A percentile compares a stretch with the other conserved stretches of the same genome.
Evolutionary conservation across 2,113 vertebrate species (phyloP).

Genomic region (Toxotes chatareus): DNA sequence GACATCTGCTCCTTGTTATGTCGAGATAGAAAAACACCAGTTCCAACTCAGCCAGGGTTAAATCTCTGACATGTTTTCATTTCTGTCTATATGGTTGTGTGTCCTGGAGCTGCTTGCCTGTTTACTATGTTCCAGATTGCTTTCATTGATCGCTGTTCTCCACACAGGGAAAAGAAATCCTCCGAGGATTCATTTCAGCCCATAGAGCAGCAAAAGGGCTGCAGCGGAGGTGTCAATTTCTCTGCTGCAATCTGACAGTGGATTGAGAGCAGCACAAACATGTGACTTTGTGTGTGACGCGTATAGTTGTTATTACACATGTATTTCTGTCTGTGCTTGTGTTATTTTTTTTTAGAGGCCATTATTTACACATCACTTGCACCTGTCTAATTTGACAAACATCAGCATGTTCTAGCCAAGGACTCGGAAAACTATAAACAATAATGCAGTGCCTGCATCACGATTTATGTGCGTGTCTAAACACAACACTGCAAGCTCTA

Average conservation of each 20-base stretch:
- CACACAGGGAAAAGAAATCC: constrained; percentile 54
- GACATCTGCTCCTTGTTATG: constrained; percentile 9
- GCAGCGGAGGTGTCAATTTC: constrained; percentile 46
- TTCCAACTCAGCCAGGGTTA: neutral
- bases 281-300: neutral
- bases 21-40: neutral
- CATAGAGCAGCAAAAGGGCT: constrained; percentile 19
- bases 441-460: neutral
- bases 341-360: neutral
- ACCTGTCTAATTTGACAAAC: constrained; percentile 47
- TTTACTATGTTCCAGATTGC: constrained; percentile 79
- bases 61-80: constrained; percentile 27
- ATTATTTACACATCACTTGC: constrained; percentile 16
- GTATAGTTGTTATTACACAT: neutral
- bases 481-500: neutral
- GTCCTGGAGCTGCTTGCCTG: constrained; percentile 54
- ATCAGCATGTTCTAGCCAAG: constrained; percentile 28
- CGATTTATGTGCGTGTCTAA: constrained; percentile 36
- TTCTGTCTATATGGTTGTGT: constrained; percentile 15
- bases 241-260: constrained; percentile 21
- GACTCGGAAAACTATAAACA: constrained; percentile 26
- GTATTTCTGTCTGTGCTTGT: neutral
- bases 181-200: constrained; percentile 70
- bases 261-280: neutral
- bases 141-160: constrained; percentile 76